Conservation (phyloP, 2,888 invertebrate genomes). For the Nasonovia ribisnigri region DNA sequence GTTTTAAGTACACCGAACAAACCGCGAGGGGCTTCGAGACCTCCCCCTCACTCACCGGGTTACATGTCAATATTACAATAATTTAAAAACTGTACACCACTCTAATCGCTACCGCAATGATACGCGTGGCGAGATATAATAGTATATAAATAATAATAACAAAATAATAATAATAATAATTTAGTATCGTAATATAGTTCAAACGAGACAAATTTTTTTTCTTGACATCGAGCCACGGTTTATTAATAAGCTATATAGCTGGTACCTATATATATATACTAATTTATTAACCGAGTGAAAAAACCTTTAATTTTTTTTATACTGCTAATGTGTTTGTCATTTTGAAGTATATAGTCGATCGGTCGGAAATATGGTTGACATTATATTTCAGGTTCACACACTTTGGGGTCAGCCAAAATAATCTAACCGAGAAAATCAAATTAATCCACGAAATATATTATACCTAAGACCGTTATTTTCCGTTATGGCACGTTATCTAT, state of each 20-base stretch:
- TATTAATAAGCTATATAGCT: background rate
- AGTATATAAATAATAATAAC: background rate
- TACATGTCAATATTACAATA: constrained; percentile 39
- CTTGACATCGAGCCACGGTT: background rate
- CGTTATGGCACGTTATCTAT: too few relatives aligned
- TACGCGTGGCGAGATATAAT: constrained; percentile 14
- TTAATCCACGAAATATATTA: background rate
- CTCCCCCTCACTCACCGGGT: constrained; percentile 17
- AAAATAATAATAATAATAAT: constrained; percentile 1
- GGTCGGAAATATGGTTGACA: background rate
- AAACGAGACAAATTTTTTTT: background rate
- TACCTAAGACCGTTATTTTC: background rate
- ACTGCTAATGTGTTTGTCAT: background rate
- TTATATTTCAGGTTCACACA: background rate
- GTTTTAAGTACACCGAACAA: constrained; percentile 49
- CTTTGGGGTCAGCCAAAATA: background rate
- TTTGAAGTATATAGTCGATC: background rate
- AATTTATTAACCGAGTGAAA: background rate
- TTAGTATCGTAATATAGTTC: background rate
- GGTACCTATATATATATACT: background rate
- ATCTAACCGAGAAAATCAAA: constrained; percentile 12
- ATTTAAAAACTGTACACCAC: constrained; percentile 18
- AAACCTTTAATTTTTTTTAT: background rate
- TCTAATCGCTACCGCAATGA: background rate
- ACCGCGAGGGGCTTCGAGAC: constrained; percentile 45